phyloP scores from a whole-genome alignment of 2,113 vertebrate genomes.

The Rallus limicola region DNA sequence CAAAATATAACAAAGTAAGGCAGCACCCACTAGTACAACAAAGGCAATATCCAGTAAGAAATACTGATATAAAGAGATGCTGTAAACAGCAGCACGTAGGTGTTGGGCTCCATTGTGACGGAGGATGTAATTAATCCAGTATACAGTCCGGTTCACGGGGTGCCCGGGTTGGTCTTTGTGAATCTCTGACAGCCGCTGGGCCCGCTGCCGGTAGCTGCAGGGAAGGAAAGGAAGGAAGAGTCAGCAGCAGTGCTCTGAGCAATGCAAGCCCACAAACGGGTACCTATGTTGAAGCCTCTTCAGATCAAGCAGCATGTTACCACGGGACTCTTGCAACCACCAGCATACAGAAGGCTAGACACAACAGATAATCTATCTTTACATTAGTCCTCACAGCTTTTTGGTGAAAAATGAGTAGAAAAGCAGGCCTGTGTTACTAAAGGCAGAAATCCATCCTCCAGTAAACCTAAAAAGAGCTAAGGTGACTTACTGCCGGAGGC shows the following conservation, averaged over 20 bases:
- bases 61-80: conserved; percentile 91
- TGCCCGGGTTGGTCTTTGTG: conserved; percentile 96
- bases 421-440: background rate
- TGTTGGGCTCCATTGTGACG: conserved; percentile 91
- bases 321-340: fast-evolving
- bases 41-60: conserved; percentile 90
- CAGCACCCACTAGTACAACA: conserved; percentile 75
- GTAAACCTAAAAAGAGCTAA: background rate
- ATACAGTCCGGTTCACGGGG: conserved; percentile 89
- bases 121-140: conserved; percentile 96
- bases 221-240: background rate
- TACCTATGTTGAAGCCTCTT: background rate
- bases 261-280: fast-evolving
- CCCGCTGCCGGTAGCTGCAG: conserved; percentile 86
- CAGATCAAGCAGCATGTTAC: background rate
- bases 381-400: background rate
- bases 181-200: conserved; percentile 88
- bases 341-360: background rate
- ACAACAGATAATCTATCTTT: background rate
- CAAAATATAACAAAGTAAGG: conserved; percentile 74
- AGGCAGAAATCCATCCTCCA: background rate
- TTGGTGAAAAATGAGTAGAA: background rate
- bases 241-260: background rate
- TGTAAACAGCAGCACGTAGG: conserved; percentile 89
- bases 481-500: background rate